Base-by-base conservation (phyloP, 1,140 invertebrate species). In the Ephestia elutella region DNA sequence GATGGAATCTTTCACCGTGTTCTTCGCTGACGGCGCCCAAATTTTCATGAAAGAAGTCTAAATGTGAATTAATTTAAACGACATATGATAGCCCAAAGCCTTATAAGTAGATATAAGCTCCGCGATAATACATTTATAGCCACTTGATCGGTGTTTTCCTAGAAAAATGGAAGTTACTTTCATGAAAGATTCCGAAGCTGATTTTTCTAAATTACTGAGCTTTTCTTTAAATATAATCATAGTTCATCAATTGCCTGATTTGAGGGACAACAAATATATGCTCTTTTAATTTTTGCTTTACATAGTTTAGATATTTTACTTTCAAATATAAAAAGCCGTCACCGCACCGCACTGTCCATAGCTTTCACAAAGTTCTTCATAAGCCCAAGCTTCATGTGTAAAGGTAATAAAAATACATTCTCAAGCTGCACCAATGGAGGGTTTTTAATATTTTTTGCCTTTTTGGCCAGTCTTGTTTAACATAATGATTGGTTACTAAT, bases 1-100 rank as follows among this genome's bases (percentile, higher is more conserved):
- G 63, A 49, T 57, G 55, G 50, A 65, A 65, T 49, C 58, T 60
- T 49, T 56, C 63, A 32, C 63, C 55, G 28, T 64, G 57, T 59
- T 59, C 57, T 44, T 56, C 20, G 54, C 44, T 56, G 3, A 62
- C 19, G 35, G 53, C 59, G 18, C 35, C 59, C 59, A 55, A 55
- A 54, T 60, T 60, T 56, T 56, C 32, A 56, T 30, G 18, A 56
- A 56, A 44, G 35, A 55, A 55, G 17, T 55, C 19, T 38, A 44
- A 56, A 44, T 56, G 54, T 56, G 35, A 56, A 56, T 44, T 56
- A 30, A 44, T 35, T 56, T 56, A 7, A 49, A 49, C 30, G n/a
- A 56, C 28, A 56, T 44, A 56, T 56, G n/a, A 50, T 15, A 58
- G n/a, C 48, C 48, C 11, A 58, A 58, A 58, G 19, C 48, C 49